Evolutionary conservation across 92 coral and sea anemone genomes (phyloP).

Genomic region (Epizoanthus stellaris): DNA sequence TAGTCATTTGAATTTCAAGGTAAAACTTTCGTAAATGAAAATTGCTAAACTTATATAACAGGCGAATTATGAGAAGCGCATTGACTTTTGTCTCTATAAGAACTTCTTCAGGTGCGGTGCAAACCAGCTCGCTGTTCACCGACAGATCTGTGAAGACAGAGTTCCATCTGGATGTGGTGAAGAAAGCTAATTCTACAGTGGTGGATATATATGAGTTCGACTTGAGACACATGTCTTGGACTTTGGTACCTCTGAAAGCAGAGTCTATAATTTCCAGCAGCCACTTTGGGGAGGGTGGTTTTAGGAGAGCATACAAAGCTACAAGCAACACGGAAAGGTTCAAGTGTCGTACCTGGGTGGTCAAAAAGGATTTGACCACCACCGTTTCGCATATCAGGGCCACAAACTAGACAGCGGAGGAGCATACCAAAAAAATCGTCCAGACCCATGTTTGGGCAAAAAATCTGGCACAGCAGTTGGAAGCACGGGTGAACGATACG

Average conservation of each 20-base stretch:
- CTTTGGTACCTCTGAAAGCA: conserved; percentile 38
- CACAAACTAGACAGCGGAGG: conserved; percentile 44
- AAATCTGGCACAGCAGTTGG: conserved; percentile 56
- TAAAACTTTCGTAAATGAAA: no score
- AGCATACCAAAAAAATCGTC: conserved; percentile 60
- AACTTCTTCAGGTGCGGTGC: no score
- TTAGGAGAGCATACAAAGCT: conserved; percentile 57
- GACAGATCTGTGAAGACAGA: no score
- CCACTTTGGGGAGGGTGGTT: conserved; percentile 54
- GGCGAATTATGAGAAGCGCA: no score
- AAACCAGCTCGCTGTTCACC: no score
- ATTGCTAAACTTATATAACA: no score
- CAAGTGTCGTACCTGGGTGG: conserved; percentile 56
- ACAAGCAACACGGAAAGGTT: conserved; percentile 45
- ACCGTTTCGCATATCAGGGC: conserved; percentile 33
- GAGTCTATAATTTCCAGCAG: conserved; percentile 39
- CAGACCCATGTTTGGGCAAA: conserved; percentile 66
- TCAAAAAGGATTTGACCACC: conserved; percentile 57
- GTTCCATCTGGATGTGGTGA: conserved; percentile 61
- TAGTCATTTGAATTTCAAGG: no score
- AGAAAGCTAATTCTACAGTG: conserved; percentile 45
- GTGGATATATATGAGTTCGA: conserved; percentile 46
- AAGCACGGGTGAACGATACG: conserved; percentile 11
- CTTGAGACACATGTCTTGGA: conserved; percentile 52
- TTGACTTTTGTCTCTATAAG: no score